Evolutionary conservation across 1,140 invertebrate genomes (phyloP).

Genomic region (Sminthurinus signatus): DNA sequence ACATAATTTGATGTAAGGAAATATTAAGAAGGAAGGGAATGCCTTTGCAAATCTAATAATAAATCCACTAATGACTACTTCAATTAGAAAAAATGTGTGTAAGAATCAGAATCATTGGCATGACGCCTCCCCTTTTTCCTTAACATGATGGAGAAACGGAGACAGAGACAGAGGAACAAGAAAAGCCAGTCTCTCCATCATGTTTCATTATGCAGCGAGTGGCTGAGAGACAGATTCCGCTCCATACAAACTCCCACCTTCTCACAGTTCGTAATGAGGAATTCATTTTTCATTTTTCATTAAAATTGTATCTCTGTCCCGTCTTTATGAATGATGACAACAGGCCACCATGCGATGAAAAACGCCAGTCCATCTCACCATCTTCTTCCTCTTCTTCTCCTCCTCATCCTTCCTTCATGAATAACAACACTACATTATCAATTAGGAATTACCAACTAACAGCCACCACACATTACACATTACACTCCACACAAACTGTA

Average conservation of each 20-base stretch:
- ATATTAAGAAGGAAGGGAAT: background rate
- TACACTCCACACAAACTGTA: no score
- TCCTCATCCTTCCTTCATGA: no score
- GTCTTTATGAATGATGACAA: conserved; percentile 34
- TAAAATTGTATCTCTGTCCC: conserved; percentile 35
- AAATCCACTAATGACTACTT: conserved; percentile 35
- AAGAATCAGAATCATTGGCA: conserved; percentile 29
- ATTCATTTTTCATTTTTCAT: conserved; percentile 38
- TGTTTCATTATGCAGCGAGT: background rate
- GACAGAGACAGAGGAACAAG: background rate
- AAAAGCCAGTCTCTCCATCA: background rate
- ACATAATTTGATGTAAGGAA: background rate
- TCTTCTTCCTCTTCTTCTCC: conserved; percentile 10
- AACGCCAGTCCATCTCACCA: conserved; percentile 15
- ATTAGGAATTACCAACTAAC: no score
- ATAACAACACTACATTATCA: no score
- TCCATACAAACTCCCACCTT: background rate
- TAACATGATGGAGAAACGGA: background rate
- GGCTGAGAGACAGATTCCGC: background rate
- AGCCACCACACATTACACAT: no score
- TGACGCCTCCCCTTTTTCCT: conserved; percentile 27
- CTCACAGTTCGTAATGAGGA: conserved; percentile 28
- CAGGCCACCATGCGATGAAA: conserved; percentile 23
- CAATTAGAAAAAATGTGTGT: conserved; percentile 31
- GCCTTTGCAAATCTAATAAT: conserved; percentile 28